Base-by-base conservation (phyloP, 1,140 invertebrate species). In the Drosophila lacertosa region DNA sequence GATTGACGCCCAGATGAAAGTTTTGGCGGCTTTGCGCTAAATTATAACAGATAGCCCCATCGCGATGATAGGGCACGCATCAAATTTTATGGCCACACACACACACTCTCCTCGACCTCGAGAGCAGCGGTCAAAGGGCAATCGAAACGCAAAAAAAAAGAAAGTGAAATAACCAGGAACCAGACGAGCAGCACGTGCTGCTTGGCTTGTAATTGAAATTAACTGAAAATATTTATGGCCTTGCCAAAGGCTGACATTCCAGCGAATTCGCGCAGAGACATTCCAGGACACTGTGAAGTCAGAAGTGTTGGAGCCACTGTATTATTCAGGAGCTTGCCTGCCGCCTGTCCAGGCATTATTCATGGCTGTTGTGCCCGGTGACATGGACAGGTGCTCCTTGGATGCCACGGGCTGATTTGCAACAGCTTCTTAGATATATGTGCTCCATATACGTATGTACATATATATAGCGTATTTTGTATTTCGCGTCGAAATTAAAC, bases 221-320 rank as follows among this genome's bases (percentile, higher is more conserved):
- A 84, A 80, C 76, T 65, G 80, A 81, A 84, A 74, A 86, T 80
- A 84, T 84, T 84, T 84, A 84, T 84, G 81, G 73, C 81, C 60
- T 40, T 77, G 69, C 35, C 57, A 50, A 15, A 18, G 44, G 50
- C 67, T 64, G 51, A 50, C 53, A 65, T 58, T 57, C 35, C 54
- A 47, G 37, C 13, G 22, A 40, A 54, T 39, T 26, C 20, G 26
- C 2, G 44, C 50, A 9, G 33, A 13, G 24, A 47, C 11, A 51
- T 53, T 60, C 4, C 16, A 11, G 2, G 64, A 2, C 16, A 33
- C n/a, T 10, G 55, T 37, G 11, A 45, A 24, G 24, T 4, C 24
- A 26, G 7, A 7, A 24, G 22, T 3, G 4, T 24, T 4, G 6
- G 7, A 20, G 20, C 22, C 32, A n/a, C 24, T 69, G 22, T 73